These are phyloP conservation scores for Decapterus maruadsi DNA, from an alignment of 2,797 vertebrate species.

Conservation along the genomic window DNA sequence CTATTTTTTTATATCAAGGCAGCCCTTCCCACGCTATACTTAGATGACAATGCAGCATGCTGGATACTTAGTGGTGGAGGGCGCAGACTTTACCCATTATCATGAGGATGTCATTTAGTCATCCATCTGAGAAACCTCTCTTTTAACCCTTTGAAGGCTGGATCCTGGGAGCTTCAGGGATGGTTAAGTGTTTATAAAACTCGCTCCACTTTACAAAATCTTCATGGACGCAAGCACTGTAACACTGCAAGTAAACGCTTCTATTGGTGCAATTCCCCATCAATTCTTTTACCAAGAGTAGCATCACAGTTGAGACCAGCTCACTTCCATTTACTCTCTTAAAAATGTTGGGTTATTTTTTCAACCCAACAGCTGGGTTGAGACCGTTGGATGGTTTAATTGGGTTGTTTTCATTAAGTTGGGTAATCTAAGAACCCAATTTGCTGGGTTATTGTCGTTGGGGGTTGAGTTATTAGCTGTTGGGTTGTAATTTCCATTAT, in stretches of 20 bases:
- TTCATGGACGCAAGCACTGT: constrained; percentile 1
- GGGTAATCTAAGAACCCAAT: too few species aligned
- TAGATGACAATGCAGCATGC: constrained; percentile 12
- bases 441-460: too few species aligned
- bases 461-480: too few species aligned
- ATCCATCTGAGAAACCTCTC: background rate
- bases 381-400: too few species aligned
- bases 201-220: constrained; percentile 30
- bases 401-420: too few species aligned
- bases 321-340: constrained; percentile 85
- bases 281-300: constrained; percentile 76
- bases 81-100: constrained; percentile 20
- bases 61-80: constrained; percentile 19
- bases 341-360: too few species aligned
- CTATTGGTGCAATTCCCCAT: constrained; percentile 54
- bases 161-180: background rate
- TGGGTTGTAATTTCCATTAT: too few species aligned
- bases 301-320: constrained; percentile 58
- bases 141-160: constrained; percentile 4
- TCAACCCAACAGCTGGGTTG: too few species aligned
- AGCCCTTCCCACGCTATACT: constrained; percentile 11
- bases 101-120: constrained; percentile 18
- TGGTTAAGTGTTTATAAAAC: constrained; percentile 25
- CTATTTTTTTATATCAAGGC: constrained; percentile 21
- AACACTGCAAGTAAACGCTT: constrained; percentile 33